Percentiles rank a stretch among this genome's conserved stretches.
phyloP scores from a whole-genome alignment of 2,888 invertebrate genomes.

The Calliscelio sp. region DNA sequence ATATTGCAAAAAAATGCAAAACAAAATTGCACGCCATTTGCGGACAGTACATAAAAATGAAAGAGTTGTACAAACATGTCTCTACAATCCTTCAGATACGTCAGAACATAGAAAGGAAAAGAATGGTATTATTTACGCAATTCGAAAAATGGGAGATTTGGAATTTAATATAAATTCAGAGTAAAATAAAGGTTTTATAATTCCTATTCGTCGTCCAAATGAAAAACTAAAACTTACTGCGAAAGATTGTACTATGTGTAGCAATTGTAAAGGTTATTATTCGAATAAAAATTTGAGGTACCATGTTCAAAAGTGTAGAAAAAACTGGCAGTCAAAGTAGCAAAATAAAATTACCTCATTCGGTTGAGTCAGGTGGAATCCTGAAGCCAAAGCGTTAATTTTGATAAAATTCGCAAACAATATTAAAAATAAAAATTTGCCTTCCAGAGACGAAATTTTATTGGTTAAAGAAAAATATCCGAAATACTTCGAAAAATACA shows the following conservation, averaged over 20 bases:
- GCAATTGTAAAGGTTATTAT: constrained; percentile 8
- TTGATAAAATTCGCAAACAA: no score
- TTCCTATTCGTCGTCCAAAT: background rate
- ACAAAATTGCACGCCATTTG: constrained; percentile 9
- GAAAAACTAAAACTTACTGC: background rate
- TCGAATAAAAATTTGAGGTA: constrained; percentile 6
- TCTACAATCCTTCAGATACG: background rate
- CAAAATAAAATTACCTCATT: no score
- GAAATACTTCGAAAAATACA: no score
- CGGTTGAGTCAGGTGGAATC: no score
- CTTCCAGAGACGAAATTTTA: no score
- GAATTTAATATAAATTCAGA: constrained; percentile 19
- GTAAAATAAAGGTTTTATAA: background rate
- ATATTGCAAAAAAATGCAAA: constrained; percentile 24
- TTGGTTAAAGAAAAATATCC: no score
- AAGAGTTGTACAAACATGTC: background rate
- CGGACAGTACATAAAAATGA: constrained; percentile 1
- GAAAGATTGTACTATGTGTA: background rate
- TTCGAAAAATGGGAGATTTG: constrained; percentile 21
- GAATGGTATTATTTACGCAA: background rate
- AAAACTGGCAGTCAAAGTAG: no score
- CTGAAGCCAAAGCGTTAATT: no score
- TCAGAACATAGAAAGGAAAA: background rate
- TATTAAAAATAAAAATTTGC: no score
- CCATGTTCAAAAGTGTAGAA: background rate